phyloP scores from a whole-genome alignment of 2,888 invertebrate genomes.

The Adineta ricciae region DNA sequence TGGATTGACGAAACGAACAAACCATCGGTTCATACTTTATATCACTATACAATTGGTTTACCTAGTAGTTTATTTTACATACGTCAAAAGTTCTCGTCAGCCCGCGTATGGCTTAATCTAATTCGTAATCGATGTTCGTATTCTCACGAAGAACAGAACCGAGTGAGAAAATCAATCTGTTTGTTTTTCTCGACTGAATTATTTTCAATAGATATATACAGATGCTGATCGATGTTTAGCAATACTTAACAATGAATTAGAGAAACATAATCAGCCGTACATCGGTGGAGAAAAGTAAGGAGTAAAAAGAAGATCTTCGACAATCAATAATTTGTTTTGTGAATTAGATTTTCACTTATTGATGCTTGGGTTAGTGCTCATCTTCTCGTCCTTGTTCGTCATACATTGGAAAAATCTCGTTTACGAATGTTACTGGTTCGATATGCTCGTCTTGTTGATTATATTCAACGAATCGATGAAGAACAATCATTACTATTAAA shows the following conservation, averaged over 20 bases:
- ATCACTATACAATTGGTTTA: background rate
- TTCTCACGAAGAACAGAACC: background rate
- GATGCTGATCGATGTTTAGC: background rate
- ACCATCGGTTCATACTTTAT: background rate
- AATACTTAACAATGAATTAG: background rate
- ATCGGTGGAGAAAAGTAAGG: background rate
- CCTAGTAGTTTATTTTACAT: conserved; percentile 2
- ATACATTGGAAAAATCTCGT: background rate
- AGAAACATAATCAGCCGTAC: background rate
- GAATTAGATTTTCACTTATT: conserved; percentile 4
- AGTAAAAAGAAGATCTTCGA: background rate
- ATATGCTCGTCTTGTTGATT: background rate
- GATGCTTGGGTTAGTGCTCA: background rate
- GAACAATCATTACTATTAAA: background rate
- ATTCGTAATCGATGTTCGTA: background rate
- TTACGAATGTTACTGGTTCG: background rate
- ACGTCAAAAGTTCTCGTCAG: background rate
- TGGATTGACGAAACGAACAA: background rate
- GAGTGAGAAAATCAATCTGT: background rate
- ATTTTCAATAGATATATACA: background rate
- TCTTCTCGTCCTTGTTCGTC: conserved; percentile 13
- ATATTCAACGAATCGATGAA: conserved; percentile 2
- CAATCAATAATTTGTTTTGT: background rate
- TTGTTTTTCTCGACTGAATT: background rate
- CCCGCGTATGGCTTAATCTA: background rate